Conservation (phyloP, 1,140 invertebrate genomes). For the Lamellibrachia luymesi region DNA sequence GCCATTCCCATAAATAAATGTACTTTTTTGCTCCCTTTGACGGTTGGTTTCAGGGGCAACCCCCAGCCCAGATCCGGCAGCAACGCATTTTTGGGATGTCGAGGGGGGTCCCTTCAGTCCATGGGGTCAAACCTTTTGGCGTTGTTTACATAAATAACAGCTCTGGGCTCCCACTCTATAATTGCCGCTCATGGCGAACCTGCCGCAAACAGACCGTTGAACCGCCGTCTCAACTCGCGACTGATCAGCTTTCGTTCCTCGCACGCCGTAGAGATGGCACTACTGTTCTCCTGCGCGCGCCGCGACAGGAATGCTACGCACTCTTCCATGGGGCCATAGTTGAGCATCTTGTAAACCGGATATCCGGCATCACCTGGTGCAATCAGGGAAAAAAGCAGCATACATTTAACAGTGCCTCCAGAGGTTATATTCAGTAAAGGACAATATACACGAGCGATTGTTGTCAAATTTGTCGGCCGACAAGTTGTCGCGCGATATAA, state of each 20-base stretch:
- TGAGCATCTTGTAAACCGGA: slow-evolving; percentile 94
- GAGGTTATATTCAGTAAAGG: background rate
- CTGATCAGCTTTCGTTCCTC: slow-evolving; percentile 51
- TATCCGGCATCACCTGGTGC: slow-evolving; percentile 82
- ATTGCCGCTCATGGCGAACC: background rate
- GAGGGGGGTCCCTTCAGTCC: no score
- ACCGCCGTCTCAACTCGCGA: slow-evolving; percentile 43
- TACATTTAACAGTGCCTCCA: background rate
- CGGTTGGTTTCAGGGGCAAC: no score
- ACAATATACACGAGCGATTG: no score
- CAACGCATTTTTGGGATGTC: no score
- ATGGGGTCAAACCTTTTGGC: no score
- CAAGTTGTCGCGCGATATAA: no score
- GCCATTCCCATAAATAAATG: no score
- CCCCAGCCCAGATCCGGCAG: no score
- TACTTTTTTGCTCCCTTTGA: no score
- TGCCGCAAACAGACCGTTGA: background rate
- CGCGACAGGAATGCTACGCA: slow-evolving; percentile 92
- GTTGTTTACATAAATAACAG: no score
- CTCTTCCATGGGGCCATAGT: slow-evolving; percentile 92
- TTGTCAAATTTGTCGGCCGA: no score
- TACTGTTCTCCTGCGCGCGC: slow-evolving; percentile 84
- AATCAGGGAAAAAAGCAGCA: background rate
- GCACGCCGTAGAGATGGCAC: slow-evolving; percentile 52
- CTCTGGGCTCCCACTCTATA: no score